phyloP scores from a whole-genome alignment of 2,888 invertebrate genomes.

The Rutpela maculata region DNA sequence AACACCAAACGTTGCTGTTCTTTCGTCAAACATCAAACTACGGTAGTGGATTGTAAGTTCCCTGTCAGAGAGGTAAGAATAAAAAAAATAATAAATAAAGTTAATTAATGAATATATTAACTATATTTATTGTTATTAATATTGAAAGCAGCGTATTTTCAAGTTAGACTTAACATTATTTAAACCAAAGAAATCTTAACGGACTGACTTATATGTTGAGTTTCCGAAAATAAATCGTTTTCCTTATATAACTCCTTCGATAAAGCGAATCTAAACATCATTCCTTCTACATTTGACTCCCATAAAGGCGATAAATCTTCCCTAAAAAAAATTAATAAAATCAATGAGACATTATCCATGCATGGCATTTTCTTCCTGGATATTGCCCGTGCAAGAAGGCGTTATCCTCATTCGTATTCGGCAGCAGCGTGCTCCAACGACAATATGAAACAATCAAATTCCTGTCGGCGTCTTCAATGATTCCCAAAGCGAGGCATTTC shows the following conservation, averaged over 20 bases:
- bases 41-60: too few relatives aligned
- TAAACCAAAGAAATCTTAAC: too few relatives aligned
- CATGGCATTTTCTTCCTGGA: not conserved
- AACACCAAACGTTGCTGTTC: too few relatives aligned
- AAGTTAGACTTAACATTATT: too few relatives aligned
- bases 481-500: constrained; percentile 7
- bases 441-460: constrained; percentile 53
- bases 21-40: too few relatives aligned
- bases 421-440: not conserved
- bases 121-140: too few relatives aligned
- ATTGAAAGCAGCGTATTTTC: too few relatives aligned
- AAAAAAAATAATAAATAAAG: too few relatives aligned
- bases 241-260: not conserved
- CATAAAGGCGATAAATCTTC: not conserved
- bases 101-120: too few relatives aligned
- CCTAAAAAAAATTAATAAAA: not conserved
- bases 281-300: not conserved
- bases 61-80: too few relatives aligned
- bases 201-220: too few relatives aligned
- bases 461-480: constrained; percentile 44
- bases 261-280: not conserved
- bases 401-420: constrained; percentile 18
- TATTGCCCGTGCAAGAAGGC: not conserved
- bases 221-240: too few relatives aligned
- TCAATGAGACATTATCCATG: not conserved